Percentiles rank a stretch among this genome's conserved stretches.
These are phyloP conservation scores for Clupea harengus DNA, from an alignment of 2,113 vertebrate species.

Conservation along the genomic window DNA sequence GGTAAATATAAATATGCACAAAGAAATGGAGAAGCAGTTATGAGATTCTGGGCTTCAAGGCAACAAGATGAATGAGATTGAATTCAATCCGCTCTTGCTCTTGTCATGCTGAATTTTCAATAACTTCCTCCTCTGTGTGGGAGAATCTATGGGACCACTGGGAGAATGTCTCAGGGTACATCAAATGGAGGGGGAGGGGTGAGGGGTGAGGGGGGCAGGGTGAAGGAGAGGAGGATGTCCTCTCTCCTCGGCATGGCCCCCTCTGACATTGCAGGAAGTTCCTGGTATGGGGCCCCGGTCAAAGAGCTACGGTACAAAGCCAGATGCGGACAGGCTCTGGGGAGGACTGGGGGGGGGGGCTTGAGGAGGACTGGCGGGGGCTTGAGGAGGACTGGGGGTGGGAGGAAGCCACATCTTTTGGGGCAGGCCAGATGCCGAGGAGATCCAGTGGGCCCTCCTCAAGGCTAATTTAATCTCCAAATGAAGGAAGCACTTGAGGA, in stretches of 20 bases:
- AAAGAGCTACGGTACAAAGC: constrained; percentile 49
- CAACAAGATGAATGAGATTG: background rate
- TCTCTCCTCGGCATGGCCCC: constrained; percentile 37
- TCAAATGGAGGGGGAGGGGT: constrained; percentile 47
- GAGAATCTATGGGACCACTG: constrained; percentile 51
- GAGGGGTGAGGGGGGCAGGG: constrained; percentile 10
- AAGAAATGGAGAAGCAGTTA: background rate
- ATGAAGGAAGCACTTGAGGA: background rate
- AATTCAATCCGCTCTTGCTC: background rate
- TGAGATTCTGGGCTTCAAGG: constrained; percentile 5
- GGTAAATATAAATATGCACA: background rate
- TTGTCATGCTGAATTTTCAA: constrained; percentile 17
- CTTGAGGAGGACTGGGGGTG: background rate
- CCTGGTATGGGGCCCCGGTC: constrained; percentile 57
- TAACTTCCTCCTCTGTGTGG: constrained; percentile 58
- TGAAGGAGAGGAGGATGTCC: constrained; percentile 46
- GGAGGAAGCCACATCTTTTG: constrained; percentile 33
- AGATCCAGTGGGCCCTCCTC: constrained; percentile 21
- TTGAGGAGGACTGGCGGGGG: constrained; percentile 18
- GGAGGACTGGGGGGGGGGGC: constrained; percentile 39
- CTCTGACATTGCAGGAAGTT: constrained; percentile 72
- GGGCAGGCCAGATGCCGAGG: constrained; percentile 40
- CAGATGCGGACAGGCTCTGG: constrained; percentile 60
- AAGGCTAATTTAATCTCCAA: background rate
- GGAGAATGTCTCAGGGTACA: constrained; percentile 60